Percentiles rank a stretch among this genome's conserved stretches.
phyloP scores from a whole-genome alignment of 2,797 vertebrate genomes.

The Sparidentex hasta region DNA sequence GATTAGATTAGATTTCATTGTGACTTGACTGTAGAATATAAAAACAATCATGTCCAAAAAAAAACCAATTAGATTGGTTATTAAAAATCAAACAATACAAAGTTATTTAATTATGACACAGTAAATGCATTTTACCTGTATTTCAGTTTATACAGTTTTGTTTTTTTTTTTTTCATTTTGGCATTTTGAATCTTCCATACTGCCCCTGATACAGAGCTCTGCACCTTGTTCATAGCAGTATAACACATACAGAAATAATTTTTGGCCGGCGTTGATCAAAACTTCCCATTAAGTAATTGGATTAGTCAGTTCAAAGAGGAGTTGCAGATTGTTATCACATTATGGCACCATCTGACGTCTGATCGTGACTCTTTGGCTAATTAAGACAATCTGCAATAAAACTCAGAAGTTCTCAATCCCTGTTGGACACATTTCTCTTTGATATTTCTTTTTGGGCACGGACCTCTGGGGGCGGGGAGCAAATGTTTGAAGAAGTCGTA shows the following conservation, averaged over 20 bases:
- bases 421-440: conserved; percentile 24
- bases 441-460: conserved; percentile 19
- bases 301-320: conserved; percentile 51
- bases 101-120: not conserved
- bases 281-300: conserved; percentile 27
- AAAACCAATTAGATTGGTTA: not conserved
- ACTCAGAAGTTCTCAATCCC: conserved; percentile 10
- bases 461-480: conserved; percentile 2
- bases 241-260: conserved; percentile 17
- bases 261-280: conserved; percentile 22
- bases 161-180: not conserved
- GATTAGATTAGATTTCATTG: not conserved
- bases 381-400: conserved; percentile 40
- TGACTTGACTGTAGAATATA: not conserved
- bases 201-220: not conserved
- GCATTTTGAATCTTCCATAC: conserved; percentile 24
- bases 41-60: not conserved
- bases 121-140: not conserved
- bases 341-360: conserved; percentile 30
- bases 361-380: conserved; percentile 16
- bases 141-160: not conserved
- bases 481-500: conserved; percentile 27
- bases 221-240: not conserved
- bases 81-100: not conserved
- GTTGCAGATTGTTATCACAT: conserved; percentile 34